Evolutionary conservation across 2,888 invertebrate species (phyloP), one percentile per base, ranked within the genome.

Genomic region (Phortica magna): DNA sequence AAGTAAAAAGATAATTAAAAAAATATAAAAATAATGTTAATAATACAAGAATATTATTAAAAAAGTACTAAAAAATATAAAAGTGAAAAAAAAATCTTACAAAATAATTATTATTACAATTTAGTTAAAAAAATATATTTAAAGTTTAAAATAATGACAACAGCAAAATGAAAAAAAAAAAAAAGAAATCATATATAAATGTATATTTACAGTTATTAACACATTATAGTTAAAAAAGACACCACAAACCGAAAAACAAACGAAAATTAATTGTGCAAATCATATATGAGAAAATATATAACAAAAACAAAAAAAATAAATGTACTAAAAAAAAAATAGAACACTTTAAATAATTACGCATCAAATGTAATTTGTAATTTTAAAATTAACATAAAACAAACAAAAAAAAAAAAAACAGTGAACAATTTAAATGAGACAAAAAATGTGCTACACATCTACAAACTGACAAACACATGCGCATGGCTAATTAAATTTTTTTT

Each of bases 1-100:
- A n/a, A n/a, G n/a, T n/a, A 82, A 78, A 78, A 73, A 76, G 73
- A 81, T 67, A 76, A 77, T 73, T 71, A 48, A 41, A 68, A 55
- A 67, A n/a, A 65, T 64, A 31, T 61, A 74, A 59, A 74, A 12
- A 41, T 73, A 67, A 31, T 31, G 31, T 31, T 31, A 31, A 31
- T 31, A 31, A 31, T 31, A 31, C 5, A 31, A 31, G 5, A 31
- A 31, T 31, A 31, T 31, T 31, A 31, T 31, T 31, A 31, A 72
- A 72, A 74, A 78, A 72, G 73, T 68, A 65, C 3, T 39, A 61
- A 59, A 59, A 41, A 73, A 19, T 9, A 42, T 59, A 39, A 59
- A 73, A 73, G 53, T 39, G 39, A 59, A 59, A 73, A 31, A 31
- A 31, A 31, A 31, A 31, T 31, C 31, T 67, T 77, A 68, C 19